Conservation (phyloP, 2,888 invertebrate genomes). For the Malachius bipustulatus region DNA sequence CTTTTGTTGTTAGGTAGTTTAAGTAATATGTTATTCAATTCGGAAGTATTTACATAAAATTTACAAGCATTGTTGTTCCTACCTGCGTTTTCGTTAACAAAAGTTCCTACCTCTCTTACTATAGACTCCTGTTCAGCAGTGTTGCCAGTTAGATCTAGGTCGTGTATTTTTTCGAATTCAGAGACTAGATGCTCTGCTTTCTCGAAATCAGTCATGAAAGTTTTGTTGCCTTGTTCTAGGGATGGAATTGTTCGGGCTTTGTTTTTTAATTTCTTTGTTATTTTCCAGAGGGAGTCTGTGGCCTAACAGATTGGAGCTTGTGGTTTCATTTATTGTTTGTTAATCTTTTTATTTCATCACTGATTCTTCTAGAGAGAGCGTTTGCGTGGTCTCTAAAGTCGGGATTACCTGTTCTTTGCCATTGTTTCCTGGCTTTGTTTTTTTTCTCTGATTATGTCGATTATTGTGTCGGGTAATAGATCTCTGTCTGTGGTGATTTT, state of each 20-base stretch:
- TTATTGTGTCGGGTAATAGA: too few species aligned
- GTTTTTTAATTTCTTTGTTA: slow-evolving; percentile 11
- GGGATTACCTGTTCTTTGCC: too few species aligned
- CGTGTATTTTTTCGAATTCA: slow-evolving; percentile 7
- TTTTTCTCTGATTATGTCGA: too few species aligned
- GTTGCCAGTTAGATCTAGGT: background rate
- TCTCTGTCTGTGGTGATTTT: too few species aligned
- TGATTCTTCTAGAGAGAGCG: too few species aligned
- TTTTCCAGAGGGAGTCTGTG: slow-evolving; percentile 14
- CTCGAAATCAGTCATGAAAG: slow-evolving; percentile 6
- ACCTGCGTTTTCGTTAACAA: too few species aligned
- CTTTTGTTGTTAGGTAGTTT: slow-evolving; percentile 18
- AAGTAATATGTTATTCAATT: too few species aligned
- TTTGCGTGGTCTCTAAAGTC: too few species aligned
- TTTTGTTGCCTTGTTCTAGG: slow-evolving; percentile 6
- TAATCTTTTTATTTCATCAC: slow-evolving; percentile 6
- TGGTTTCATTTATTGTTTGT: slow-evolving; percentile 9
- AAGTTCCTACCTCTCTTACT: too few species aligned
- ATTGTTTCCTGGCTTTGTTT: too few species aligned
- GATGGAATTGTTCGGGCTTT: background rate
- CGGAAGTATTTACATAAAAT: background rate
- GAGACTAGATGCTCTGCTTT: slow-evolving; percentile 10
- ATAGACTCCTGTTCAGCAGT: too few species aligned
- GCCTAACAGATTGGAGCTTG: slow-evolving; percentile 8
- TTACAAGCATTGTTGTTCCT: background rate